Conservation (phyloP, 2,113 vertebrate genomes). For the Leptobrachium leishanense region DNA sequence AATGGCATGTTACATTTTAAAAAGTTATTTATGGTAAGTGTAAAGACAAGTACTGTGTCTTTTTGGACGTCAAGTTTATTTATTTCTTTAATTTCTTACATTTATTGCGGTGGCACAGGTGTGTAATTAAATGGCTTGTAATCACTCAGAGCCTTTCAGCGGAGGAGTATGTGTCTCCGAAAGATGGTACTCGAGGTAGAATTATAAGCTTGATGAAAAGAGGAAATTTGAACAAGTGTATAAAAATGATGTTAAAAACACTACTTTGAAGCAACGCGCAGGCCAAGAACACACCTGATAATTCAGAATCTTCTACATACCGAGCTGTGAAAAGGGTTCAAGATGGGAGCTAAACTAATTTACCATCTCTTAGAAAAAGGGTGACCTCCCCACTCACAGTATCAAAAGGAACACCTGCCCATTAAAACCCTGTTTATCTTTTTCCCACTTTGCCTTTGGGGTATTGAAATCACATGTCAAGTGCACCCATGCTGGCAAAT, state of each 20-base stretch:
- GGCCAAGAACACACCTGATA: neutral
- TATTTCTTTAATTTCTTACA: neutral
- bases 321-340: neutral
- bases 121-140: conserved; percentile 44
- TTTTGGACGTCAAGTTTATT: too few species aligned
- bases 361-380: neutral
- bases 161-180: conserved; percentile 25
- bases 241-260: conserved; percentile 15
- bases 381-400: neutral
- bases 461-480: neutral
- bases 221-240: conserved; percentile 20
- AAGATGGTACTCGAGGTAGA: conserved; percentile 40
- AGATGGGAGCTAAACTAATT: neutral
- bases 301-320: too few species aligned
- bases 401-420: neutral
- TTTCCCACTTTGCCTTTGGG: too few species aligned
- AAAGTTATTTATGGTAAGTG: too few species aligned
- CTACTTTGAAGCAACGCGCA: neutral
- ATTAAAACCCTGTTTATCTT: neutral
- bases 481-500: too few species aligned
- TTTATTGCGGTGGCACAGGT: conserved; percentile 23
- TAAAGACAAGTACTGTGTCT: conserved; percentile 15
- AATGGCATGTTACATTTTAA: neutral
- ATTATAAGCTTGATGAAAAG: conserved; percentile 38
- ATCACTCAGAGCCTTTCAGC: conserved; percentile 39